phyloP scores from a whole-genome alignment of 2,113 vertebrate species.

The Ptilorrhoa leucosticta region DNA sequence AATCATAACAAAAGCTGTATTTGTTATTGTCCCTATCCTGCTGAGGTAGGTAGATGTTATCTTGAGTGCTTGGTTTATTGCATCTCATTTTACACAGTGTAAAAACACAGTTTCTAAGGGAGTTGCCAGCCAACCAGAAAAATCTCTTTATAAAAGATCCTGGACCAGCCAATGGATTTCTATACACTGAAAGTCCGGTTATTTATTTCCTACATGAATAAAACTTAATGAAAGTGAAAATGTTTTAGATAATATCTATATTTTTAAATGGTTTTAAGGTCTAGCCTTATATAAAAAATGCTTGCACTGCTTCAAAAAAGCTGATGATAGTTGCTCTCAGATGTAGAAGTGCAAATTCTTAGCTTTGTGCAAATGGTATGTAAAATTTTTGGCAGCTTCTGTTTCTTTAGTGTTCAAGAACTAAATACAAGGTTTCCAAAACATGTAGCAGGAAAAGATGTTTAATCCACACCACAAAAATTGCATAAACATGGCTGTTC shows the following conservation, averaged over 20 bases:
- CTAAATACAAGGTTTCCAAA: not conserved
- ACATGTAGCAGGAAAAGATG: not conserved
- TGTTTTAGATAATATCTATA: not conserved
- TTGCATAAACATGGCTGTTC: not conserved
- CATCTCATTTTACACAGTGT: not conserved
- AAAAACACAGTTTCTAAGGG: not conserved
- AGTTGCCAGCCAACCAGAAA: not conserved
- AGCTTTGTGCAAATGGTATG: not conserved
- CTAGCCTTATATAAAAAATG: not conserved
- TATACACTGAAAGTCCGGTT: not conserved
- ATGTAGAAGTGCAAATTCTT: not conserved
- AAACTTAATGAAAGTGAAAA: conserved; percentile 7
- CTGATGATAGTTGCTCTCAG: not conserved
- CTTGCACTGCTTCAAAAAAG: not conserved
- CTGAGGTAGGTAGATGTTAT: conserved; percentile 6
- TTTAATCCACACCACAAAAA: not conserved
- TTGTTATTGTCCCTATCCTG: not conserved
- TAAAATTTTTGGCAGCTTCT: not conserved
- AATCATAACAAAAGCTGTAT: not conserved
- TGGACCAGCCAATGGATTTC: not conserved
- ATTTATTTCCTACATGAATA: not conserved
- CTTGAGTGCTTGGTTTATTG: conserved; percentile 14
- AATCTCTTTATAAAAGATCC: not conserved
- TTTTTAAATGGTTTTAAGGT: not conserved
- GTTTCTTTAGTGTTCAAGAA: not conserved